Base-by-base conservation (phyloP, 2,888 invertebrate species). In the Poecilus cupreus region DNA sequence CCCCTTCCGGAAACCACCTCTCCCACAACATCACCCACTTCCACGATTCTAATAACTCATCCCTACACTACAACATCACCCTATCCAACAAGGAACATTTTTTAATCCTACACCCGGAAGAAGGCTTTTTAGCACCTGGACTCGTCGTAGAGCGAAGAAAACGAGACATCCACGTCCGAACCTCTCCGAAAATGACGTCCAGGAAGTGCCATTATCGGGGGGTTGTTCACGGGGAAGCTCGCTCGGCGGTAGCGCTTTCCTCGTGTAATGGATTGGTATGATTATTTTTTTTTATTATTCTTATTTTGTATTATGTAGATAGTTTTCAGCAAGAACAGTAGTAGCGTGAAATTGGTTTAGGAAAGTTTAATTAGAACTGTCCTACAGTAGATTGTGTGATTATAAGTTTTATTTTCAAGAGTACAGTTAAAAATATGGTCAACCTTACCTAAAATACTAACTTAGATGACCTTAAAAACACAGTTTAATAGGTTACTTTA, bases 181-280 rank as follows among this genome's bases (percentile, higher is more conserved):
- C 89, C 57, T 89, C 88, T 84, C 91, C 92, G 57, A 88, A 88
- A 82, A 87, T 89, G 24, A 88, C 91, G 72, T 91, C 92, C 82
- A 92, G 91, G 46, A 90, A 91, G 77, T 96, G 96, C 88, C 96
- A 96, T 90, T 96, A 94, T 89, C 93, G 93, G 82, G 97, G 97
- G 84, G 90, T 92, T 85, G 91, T 97, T 82, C 90, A 93, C 78
- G 95, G 94, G 60, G 93, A 95, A 84, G 89, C 92, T 4, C 89
- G 90, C 80, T 96, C 96, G 43, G 92, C 90, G 83, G 94, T 96
- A 74, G 96, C 96, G 16, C 88, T 97, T 80, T 96, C 96, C 11
- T 93, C 96, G 16, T 97, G 96, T 88, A 92, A 94, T 87, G 96
- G 96, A 86, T 90, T 96, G 92, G 96, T 96, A 89, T 24, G 26